phyloP scores from a whole-genome alignment of 2,888 invertebrate species.

The Mesorhabditis sp. region DNA sequence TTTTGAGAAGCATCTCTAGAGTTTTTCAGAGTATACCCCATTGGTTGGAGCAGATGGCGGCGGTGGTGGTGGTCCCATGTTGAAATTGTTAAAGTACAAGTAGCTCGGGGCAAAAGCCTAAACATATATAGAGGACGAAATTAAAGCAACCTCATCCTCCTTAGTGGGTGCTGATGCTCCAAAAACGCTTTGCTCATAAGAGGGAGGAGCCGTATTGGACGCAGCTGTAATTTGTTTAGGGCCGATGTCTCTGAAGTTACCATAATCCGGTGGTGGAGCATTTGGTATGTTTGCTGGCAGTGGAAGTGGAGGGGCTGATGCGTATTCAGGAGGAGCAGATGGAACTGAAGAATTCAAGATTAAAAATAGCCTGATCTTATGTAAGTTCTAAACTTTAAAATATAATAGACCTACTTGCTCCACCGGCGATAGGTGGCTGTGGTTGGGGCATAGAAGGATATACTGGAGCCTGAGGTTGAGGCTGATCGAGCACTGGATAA shows the following conservation, averaged over 20 bases:
- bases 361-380: too few species aligned
- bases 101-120: slow-evolving; percentile 3
- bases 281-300: not conserved
- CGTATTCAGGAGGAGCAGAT: slow-evolving; percentile 5
- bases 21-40: not conserved
- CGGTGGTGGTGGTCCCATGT: not conserved
- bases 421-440: not conserved
- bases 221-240: too few species aligned
- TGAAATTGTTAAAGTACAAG: not conserved
- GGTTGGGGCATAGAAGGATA: not conserved
- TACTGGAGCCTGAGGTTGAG: not conserved
- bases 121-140: not conserved
- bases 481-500: not conserved
- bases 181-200: slow-evolving; percentile 4
- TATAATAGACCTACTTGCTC: not conserved
- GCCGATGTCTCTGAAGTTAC: not conserved
- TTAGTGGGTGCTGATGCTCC: not conserved
- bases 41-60: not conserved
- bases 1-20: too few species aligned
- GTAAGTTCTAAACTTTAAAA: not conserved
- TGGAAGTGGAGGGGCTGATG: slow-evolving; percentile 6
- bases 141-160: slow-evolving; percentile 4
- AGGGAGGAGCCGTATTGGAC: not conserved
- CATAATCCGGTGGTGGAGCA: slow-evolving; percentile 1
- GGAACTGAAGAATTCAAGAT: not conserved